These are phyloP conservation scores for Mesoclemmys tuberculata DNA, from an alignment of 2,113 vertebrate species.

Conservation along the genomic window DNA sequence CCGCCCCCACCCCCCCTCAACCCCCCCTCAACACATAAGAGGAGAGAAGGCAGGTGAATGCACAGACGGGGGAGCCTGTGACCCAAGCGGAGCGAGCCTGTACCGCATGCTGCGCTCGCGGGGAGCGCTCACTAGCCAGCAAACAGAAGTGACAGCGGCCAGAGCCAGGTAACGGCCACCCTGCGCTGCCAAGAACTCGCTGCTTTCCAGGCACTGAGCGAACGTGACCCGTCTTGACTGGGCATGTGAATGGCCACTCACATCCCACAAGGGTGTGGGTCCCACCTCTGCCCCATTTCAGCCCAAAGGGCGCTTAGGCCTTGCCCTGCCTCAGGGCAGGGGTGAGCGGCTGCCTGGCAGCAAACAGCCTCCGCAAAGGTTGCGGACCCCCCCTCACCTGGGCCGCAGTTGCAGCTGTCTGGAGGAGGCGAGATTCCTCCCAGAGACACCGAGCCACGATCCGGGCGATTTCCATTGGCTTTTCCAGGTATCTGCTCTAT, in stretches of 20 bases:
- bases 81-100: background rate
- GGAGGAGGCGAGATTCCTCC: constrained; percentile 94
- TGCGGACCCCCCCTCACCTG: constrained; percentile 80
- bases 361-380: background rate
- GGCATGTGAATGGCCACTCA: background rate
- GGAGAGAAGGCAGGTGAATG: background rate
- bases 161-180: accelerated
- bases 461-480: constrained; percentile 97
- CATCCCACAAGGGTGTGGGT: background rate
- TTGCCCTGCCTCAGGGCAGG: background rate
- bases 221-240: background rate
- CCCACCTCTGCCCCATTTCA: background rate
- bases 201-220: background rate
- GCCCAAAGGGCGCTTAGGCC: background rate
- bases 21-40: background rate
- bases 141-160: background rate
- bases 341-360: no score
- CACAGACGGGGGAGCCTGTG: background rate
- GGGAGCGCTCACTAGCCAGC: background rate
- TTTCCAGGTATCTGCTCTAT: constrained; percentile 96
- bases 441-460: constrained; percentile 97
- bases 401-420: constrained; percentile 91
- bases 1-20: no score
- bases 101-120: background rate
- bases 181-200: accelerated